A percentile compares a stretch with the other conserved stretches of the same genome.
These are phyloP conservation scores for Microctonus brassicae DNA, from an alignment of 2,888 invertebrate species.

Conservation along the genomic window DNA sequence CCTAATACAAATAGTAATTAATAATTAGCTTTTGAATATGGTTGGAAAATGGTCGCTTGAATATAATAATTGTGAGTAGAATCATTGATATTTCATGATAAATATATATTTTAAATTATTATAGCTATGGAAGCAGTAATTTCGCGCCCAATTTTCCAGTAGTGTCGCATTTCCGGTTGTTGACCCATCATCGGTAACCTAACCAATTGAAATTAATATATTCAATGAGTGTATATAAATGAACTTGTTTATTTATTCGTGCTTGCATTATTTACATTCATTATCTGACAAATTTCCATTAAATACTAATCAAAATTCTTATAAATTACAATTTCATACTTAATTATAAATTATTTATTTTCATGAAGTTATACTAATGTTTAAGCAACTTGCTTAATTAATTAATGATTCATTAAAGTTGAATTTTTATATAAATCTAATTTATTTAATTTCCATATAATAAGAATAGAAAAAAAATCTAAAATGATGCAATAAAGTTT, in stretches of 20 bases:
- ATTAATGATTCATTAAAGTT: too few relatives aligned
- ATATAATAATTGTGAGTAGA: not conserved
- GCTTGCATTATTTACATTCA: too few relatives aligned
- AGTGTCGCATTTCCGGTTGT: constrained; percentile 11
- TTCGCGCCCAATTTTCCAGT: constrained; percentile 21
- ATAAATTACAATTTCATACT: too few relatives aligned
- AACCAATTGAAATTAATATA: constrained; percentile 33
- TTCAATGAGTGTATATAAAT: not conserved
- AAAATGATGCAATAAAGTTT: too few relatives aligned
- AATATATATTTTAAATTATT: constrained; percentile 7
- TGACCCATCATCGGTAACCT: constrained; percentile 31
- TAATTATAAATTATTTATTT: too few relatives aligned
- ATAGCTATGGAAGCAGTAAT: constrained; percentile 9
- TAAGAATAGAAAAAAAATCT: too few relatives aligned
- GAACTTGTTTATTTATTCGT: not conserved
- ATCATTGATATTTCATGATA: not conserved
- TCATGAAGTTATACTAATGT: too few relatives aligned
- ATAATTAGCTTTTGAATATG: constrained; percentile 6
- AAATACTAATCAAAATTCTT: too few relatives aligned
- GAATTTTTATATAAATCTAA: too few relatives aligned
- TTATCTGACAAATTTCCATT: too few relatives aligned
- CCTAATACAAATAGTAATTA: not conserved
- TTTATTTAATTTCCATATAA: too few relatives aligned
- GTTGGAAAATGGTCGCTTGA: not conserved
- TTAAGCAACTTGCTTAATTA: too few relatives aligned